Base-by-base conservation (phyloP, 2,888 invertebrate species). In the Ophioninae sp. region DNA sequence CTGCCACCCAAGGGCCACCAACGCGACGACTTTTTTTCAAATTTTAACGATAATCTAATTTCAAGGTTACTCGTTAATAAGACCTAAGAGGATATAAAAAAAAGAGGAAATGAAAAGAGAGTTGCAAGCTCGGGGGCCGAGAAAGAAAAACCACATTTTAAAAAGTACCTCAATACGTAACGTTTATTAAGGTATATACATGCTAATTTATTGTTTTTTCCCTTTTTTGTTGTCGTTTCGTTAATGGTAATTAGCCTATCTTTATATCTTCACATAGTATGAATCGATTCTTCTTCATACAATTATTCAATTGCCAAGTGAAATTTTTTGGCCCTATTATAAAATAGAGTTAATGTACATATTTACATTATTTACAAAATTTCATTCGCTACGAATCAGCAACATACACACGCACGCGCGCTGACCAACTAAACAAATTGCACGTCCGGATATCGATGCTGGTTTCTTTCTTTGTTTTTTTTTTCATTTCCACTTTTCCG, bases 151-250 rank as follows among this genome's bases (percentile, higher is more conserved):
- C 88, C 88, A 88, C 90, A 90, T 91, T 92, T 92, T 91, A 91
- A 92, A 92, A 92, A 92, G 92, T 92, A 93, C 92, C 91, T 92
- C 92, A 92, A 92, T 92, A 93, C 91, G 92, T 91, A 92, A 92
- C 89, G 92, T 92, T 92, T 91, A 92, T 92, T 92, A 92, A 91
- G 92, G 92, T 91, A 89, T 92, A 92, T 92, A 92, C 91, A 91
- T 91, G 91, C 90, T 91, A 91, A 90, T 90, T 92, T 90, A 90
- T 91, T 90, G 88, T 89, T 91, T 90, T 88, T 88, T 89, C 86
- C 86, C 88, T 90, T 90, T 75, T 88, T 83, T 83, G 59, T 86
- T 81, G 51, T 79, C 79, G 85, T 82, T 80, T 72, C 80, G 85
- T 85, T 88, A 82, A 87, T 92, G 89, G 89, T 92, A 90, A 90